phyloP scores from a whole-genome alignment of 2,888 invertebrate species.

The Rotaria macrura region DNA sequence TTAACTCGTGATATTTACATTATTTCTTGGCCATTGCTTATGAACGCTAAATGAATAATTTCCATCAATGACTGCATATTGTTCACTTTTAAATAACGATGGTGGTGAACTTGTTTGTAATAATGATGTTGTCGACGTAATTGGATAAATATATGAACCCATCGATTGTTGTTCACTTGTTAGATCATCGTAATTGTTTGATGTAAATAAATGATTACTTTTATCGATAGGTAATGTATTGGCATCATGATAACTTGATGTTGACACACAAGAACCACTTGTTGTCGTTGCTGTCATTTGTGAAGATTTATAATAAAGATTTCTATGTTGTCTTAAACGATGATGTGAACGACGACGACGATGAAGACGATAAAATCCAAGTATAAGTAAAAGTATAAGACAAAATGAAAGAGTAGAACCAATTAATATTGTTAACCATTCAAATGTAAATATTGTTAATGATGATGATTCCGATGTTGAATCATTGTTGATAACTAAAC shows the following conservation, averaged over 20 bases:
- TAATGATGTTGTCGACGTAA: constrained; percentile 7
- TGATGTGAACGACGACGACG: background rate
- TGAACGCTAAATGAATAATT: background rate
- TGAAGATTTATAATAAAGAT: background rate
- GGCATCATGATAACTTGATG: background rate
- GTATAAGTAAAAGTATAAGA: background rate
- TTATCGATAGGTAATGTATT: background rate
- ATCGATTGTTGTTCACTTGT: background rate
- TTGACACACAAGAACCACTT: background rate
- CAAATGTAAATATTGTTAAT: background rate
- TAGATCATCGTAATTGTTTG: background rate
- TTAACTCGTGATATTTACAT: background rate
- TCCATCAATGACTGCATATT: constrained; percentile 9
- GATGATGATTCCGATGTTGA: background rate
- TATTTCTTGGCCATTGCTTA: background rate
- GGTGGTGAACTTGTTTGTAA: background rate
- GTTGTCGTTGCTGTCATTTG: background rate
- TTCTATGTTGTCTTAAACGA: background rate
- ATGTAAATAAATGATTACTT: background rate
- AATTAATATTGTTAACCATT: background rate
- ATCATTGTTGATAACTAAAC: background rate
- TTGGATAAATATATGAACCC: constrained; percentile 1
- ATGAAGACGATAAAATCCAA: background rate
- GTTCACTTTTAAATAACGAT: background rate
- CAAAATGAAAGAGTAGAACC: background rate